Conservation (phyloP, 2,113 vertebrate species). For the Periophthalmodon schlosseri region DNA sequence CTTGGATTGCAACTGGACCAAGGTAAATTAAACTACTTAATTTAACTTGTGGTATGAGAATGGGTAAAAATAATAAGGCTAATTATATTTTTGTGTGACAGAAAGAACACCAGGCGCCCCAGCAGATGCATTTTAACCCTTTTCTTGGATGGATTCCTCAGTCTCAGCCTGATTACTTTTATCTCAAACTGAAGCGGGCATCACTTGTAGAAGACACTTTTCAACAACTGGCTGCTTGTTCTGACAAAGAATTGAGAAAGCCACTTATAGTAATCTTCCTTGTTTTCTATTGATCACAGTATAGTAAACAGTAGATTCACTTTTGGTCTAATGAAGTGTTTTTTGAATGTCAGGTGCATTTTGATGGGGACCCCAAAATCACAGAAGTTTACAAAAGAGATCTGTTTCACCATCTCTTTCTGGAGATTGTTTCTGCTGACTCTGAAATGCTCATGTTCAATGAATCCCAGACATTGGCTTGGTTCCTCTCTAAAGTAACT, state of each 20-base stretch:
- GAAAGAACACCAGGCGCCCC: background rate
- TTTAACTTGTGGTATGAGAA: background rate
- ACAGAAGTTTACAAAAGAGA: constrained; percentile 41
- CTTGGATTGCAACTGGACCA: rapidly evolving
- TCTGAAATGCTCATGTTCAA: constrained; percentile 71
- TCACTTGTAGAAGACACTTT: constrained; percentile 50
- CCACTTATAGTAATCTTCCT: constrained; percentile 15
- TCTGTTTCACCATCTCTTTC: constrained; percentile 73
- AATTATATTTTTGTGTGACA: background rate
- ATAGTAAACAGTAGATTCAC: no score
- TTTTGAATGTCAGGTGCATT: constrained; percentile 23
- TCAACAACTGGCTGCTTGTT: constrained; percentile 6
- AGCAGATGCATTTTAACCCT: background rate
- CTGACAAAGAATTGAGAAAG: constrained; percentile 28
- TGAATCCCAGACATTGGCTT: constrained; percentile 64
- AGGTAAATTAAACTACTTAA: constrained; percentile 11
- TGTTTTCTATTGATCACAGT: background rate
- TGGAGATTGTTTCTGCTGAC: constrained; percentile 61
- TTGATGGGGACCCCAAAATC: constrained; percentile 48
- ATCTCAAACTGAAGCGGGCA: constrained; percentile 31
- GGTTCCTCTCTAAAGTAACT: constrained; percentile 78
- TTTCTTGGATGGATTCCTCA: background rate
- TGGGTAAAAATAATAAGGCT: background rate
- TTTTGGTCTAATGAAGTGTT: constrained; percentile 52
- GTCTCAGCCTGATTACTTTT: background rate